Conservation (phyloP, 2,888 invertebrate species). For the Nasonia oneida region DNA sequence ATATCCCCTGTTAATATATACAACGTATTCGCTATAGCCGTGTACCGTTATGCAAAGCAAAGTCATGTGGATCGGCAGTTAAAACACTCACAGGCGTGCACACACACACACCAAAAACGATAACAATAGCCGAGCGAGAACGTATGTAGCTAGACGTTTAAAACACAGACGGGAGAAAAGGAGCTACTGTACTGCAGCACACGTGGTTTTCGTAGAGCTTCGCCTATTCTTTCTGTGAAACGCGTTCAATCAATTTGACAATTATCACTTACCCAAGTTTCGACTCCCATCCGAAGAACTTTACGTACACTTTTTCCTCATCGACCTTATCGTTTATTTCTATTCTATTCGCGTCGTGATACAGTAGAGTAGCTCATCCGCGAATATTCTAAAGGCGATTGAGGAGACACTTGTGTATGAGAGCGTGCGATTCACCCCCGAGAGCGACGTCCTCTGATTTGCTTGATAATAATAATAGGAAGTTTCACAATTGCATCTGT, state of each 20-base stretch:
- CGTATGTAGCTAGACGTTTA: background rate
- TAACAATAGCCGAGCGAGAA: conserved; percentile 19
- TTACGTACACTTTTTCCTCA: too few species aligned
- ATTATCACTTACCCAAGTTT: too few species aligned
- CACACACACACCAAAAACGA: background rate
- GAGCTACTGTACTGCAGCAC: background rate
- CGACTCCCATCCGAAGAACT: background rate
- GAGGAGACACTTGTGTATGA: background rate
- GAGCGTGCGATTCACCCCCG: conserved; percentile 1
- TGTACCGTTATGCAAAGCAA: conserved; percentile 5
- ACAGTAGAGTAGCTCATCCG: background rate
- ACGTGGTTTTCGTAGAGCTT: background rate
- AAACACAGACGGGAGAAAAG: background rate
- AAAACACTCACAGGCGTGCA: conserved; percentile 2
- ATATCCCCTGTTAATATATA: conserved; percentile 15
- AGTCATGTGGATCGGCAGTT: background rate
- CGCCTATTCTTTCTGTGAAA: background rate
- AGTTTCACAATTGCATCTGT: background rate
- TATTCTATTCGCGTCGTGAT: background rate
- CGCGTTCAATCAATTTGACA: too few species aligned
- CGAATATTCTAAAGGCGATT: background rate
- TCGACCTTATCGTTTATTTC: background rate
- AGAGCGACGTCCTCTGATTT: background rate
- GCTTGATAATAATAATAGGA: background rate
- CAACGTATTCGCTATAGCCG: conserved; percentile 18